Percentiles rank a stretch among this genome's conserved stretches.
Evolutionary conservation across 2,797 vertebrate species (phyloP).

Genomic region (Poecile montanus): DNA sequence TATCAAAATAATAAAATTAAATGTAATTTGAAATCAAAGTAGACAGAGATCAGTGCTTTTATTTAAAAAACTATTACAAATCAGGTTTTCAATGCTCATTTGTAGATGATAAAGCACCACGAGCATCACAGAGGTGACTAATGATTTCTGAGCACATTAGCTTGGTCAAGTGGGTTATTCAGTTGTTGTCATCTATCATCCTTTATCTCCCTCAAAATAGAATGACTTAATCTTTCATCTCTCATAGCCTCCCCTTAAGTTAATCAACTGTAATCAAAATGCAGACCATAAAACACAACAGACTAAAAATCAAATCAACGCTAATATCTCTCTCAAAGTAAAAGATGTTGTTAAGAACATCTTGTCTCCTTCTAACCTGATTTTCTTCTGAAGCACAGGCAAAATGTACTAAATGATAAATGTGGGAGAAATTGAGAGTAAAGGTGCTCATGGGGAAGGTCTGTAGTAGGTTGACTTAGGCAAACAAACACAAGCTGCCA

Average conservation of each 20-base stretch:
- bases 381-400: neutral
- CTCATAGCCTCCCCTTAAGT: neutral
- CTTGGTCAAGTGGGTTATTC: neutral
- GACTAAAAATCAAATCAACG: conserved; percentile 1
- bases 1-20: neutral
- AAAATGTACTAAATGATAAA: neutral
- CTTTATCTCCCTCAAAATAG: conserved; percentile 5
- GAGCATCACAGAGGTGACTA: neutral
- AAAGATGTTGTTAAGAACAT: neutral
- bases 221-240: neutral
- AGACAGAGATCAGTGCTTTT: neutral
- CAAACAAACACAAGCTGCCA: neutral
- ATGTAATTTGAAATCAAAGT: neutral
- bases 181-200: neutral
- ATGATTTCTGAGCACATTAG: neutral
- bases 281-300: conserved; percentile 10
- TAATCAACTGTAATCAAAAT: conserved; percentile 34
- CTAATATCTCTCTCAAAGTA: neutral
- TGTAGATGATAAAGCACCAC: neutral
- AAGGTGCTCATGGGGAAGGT: neutral
- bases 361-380: conserved; percentile 7
- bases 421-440: neutral
- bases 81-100: neutral
- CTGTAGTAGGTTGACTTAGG: neutral
- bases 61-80: neutral